These are phyloP conservation scores for Samia ricini DNA, from an alignment of 1,140 invertebrate genomes.

Conservation along the genomic window DNA sequence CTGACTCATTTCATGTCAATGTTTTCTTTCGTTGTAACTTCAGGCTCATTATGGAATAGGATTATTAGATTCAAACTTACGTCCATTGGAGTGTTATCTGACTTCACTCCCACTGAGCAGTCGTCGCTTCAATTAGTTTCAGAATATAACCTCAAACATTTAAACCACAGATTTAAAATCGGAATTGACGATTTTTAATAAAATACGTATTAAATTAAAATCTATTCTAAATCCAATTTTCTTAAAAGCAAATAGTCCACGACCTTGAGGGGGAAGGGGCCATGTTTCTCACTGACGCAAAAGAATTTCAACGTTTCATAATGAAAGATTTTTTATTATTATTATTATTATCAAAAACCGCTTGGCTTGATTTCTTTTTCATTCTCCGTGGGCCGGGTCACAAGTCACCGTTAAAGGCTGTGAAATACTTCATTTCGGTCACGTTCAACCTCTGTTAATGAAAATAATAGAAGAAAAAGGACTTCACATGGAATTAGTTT, in stretches of 20 bases:
- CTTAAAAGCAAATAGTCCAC: neutral
- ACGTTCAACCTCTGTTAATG: constrained; percentile 59
- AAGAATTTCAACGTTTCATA: constrained; percentile 22
- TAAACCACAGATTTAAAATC: too few relatives aligned
- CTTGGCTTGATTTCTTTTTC: constrained; percentile 29
- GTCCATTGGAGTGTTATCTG: too few relatives aligned
- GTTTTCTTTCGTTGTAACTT: too few relatives aligned
- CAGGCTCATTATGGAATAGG: too few relatives aligned
- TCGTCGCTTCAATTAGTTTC: too few relatives aligned
- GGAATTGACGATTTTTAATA: too few relatives aligned
- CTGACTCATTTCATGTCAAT: too few relatives aligned
- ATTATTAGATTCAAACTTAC: too few relatives aligned
- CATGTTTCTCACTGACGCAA: neutral
- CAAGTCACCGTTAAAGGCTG: constrained; percentile 35
- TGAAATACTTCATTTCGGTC: constrained; percentile 64
- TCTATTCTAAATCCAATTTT: neutral
- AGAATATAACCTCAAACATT: too few relatives aligned
- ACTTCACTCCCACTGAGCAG: too few relatives aligned
- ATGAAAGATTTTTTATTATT: constrained; percentile 20
- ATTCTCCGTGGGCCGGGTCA: constrained; percentile 16
- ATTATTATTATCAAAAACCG: constrained; percentile 33
- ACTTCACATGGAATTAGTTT: constrained; percentile 31
- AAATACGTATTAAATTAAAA: too few relatives aligned
- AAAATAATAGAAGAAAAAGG: constrained; percentile 53
- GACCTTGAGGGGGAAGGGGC: neutral